These are phyloP conservation scores for Phaethornis superciliosus DNA, from an alignment of 2,113 vertebrate species.

Conservation along the genomic window DNA sequence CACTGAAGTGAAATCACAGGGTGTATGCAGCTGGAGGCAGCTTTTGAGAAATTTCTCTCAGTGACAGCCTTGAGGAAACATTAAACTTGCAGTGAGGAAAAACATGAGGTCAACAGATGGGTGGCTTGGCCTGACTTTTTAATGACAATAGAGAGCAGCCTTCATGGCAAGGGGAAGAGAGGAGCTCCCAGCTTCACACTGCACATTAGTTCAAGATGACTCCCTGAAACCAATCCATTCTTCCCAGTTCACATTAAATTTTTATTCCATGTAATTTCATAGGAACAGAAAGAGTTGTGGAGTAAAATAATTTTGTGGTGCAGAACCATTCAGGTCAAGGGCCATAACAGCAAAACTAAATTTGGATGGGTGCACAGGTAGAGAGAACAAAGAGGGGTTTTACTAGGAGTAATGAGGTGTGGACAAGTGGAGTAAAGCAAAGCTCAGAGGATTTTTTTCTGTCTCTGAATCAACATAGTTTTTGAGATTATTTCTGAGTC, in stretches of 20 bases:
- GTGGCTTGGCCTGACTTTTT: neutral
- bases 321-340: neutral
- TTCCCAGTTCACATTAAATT: neutral
- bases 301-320: neutral
- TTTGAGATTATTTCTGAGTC: slow-evolving; percentile 27
- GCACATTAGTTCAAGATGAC: neutral
- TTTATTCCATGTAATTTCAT: neutral
- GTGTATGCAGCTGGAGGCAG: neutral
- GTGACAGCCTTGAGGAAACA: neutral
- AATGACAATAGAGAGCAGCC: neutral
- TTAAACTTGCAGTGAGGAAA: neutral
- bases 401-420: neutral
- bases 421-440: neutral
- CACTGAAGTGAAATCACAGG: neutral
- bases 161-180: neutral
- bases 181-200: neutral
- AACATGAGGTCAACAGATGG: neutral
- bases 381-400: neutral
- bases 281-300: neutral
- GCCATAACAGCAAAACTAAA: neutral
- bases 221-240: neutral
- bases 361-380: neutral
- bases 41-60: neutral
- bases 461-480: neutral
- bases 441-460: neutral